Percentiles rank a stretch among this genome's conserved stretches.
phyloP scores from a whole-genome alignment of 2,888 invertebrate genomes.

The Marasmarcha lunaedactyla region DNA sequence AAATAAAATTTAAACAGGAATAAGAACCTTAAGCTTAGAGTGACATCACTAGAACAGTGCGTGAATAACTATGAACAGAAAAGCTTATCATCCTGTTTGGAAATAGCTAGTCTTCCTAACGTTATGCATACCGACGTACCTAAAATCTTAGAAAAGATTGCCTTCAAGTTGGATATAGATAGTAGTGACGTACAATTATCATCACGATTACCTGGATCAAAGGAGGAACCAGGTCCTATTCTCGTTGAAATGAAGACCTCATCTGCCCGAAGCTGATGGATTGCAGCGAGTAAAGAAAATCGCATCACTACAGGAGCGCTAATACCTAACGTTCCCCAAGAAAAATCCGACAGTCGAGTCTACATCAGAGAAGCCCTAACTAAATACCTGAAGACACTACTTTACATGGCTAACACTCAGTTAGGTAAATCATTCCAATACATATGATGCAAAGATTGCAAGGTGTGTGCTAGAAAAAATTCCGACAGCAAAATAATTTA shows the following conservation, averaged over 20 bases:
- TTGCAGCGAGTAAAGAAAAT: background rate
- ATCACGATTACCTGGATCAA: background rate
- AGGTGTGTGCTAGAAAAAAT: conserved; percentile 1
- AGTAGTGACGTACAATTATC: conserved; percentile 8
- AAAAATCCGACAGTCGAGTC: too few species aligned
- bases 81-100: conserved; percentile 6
- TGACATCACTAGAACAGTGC: conserved; percentile 13
- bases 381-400: too few species aligned
- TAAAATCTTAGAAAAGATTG: conserved; percentile 10
- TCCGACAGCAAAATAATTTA: background rate
- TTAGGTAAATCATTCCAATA: background rate
- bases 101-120: conserved; percentile 11
- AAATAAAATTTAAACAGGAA: conserved; percentile 15
- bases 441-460: conserved; percentile 6
- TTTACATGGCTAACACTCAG: conserved; percentile 1
- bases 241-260: background rate
- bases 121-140: conserved; percentile 2
- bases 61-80: conserved; percentile 12
- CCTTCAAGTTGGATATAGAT: conserved; percentile 12
- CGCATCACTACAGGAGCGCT: background rate
- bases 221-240: conserved; percentile 1
- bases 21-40: conserved; percentile 15
- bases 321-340: background rate
- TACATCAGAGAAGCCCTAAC: too few species aligned
- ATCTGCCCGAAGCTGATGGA: background rate